Evolutionary conservation across 2,797 vertebrate genomes (phyloP).

Genomic region (Tenualosa thibaudeaui): DNA sequence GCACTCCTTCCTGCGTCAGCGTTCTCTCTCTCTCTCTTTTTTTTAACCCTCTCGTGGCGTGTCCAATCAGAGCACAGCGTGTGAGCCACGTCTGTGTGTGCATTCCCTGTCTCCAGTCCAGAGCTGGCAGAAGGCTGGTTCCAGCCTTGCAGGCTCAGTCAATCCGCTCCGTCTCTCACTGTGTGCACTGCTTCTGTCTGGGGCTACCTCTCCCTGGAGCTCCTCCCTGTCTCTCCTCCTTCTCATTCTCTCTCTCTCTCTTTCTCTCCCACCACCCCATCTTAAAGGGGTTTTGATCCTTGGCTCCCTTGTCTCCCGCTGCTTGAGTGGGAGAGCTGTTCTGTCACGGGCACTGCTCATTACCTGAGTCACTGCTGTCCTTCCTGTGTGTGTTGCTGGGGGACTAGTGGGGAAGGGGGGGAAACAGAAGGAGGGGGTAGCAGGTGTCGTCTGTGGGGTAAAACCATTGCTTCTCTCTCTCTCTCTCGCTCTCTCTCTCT

Average conservation of each 20-base stretch:
- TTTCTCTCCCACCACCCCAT: constrained; percentile 7
- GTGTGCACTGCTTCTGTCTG: not conserved
- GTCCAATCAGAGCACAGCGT: constrained; percentile 60
- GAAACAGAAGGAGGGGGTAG: not conserved
- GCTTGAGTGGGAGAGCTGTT: not conserved
- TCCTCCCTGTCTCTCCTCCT: not conserved
- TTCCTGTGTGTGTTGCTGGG: constrained; percentile 10
- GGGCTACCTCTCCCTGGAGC: not conserved
- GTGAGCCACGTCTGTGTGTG: constrained; percentile 50
- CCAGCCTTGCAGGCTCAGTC: constrained; percentile 52
- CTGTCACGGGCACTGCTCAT: constrained; percentile 40
- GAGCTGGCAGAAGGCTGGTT: constrained; percentile 54
- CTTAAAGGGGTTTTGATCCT: not conserved
- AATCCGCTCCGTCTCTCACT: not conserved
- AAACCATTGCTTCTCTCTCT: not conserved
- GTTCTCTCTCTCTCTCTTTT: constrained; percentile 20
- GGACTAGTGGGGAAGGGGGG: not conserved
- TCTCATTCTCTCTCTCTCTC: constrained; percentile 16
- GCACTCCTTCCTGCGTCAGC: constrained; percentile 55
- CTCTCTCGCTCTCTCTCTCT: not conserved
- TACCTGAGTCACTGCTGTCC: constrained; percentile 65
- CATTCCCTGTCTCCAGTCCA: constrained; percentile 57
- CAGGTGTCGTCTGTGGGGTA: not conserved
- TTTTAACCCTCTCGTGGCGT: constrained; percentile 40
- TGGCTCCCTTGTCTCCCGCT: not conserved